Evolutionary conservation across 2,113 vertebrate genomes (phyloP).

Genomic region (Lampris incognitus): DNA sequence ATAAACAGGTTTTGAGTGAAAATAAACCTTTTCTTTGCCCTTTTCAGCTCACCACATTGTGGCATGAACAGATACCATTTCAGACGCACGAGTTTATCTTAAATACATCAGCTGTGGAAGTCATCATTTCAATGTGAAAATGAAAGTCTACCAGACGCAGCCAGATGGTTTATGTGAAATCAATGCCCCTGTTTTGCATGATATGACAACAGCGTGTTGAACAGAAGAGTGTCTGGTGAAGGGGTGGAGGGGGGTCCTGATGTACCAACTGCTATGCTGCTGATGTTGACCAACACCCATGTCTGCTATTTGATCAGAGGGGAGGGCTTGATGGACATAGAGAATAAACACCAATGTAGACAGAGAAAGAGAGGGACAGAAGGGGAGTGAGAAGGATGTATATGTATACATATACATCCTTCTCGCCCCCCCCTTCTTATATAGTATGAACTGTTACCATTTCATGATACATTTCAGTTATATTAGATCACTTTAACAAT

Average conservation of each 20-base stretch:
- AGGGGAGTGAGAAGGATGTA: too few species aligned
- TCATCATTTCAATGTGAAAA: not conserved
- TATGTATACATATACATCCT: too few species aligned
- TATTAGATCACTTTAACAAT: too few species aligned
- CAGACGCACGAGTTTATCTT: not conserved
- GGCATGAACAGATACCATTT: not conserved
- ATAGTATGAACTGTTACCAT: too few species aligned
- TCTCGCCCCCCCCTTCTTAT: too few species aligned
- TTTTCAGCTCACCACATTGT: slow-evolving; percentile 1
- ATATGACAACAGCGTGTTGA: slow-evolving; percentile 35
- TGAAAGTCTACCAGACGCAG: slow-evolving; percentile 11
- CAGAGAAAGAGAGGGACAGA: too few species aligned
- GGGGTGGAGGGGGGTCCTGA: slow-evolving; percentile 2
- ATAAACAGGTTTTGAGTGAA: too few species aligned
- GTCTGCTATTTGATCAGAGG: too few species aligned
- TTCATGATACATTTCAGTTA: too few species aligned
- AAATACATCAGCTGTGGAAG: not conserved
- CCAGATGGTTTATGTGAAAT: slow-evolving; percentile 53
- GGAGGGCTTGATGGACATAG: too few species aligned
- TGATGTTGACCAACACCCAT: not conserved
- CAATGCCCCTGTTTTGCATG: slow-evolving; percentile 32
- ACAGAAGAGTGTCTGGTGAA: not conserved
- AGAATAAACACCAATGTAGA: too few species aligned
- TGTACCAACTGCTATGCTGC: slow-evolving; percentile 32
- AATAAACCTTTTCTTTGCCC: not conserved